Base-by-base conservation (phyloP, 2,888 invertebrate species). In the Trichogramma evanescens region DNA sequence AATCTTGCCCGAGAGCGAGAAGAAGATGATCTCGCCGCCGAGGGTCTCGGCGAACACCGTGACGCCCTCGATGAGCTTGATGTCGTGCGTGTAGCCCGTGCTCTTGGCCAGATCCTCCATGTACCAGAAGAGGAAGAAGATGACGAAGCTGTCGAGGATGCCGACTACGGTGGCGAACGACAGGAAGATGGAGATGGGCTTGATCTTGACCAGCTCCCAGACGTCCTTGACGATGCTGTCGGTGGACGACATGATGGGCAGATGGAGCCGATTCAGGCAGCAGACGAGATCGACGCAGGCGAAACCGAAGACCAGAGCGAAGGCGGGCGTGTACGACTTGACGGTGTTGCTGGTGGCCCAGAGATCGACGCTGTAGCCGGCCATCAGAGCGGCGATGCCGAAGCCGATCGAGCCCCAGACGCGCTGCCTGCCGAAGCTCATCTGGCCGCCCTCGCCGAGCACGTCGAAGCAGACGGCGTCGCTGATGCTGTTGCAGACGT, bases 381-480 rank as follows among this genome's bases (percentile, higher is more conserved):
- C 83, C 0, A 89, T 70, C 0, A 91, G 73, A 0, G 91, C 91
- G 0, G 89, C 85, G 4, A 84, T 66, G 0, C 91, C 91, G 69
- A 90, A 92, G 0, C 91, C 91, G 4, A 87, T 84, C 0, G 91
- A 89, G 4, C 91, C 92, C 89, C 89, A 91, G 0, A 91, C 89
- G 13, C 92, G 80, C 72, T 92, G 91, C 6, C 84, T 83, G 0
- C 92, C 91, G 70, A 91, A 92, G 60, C 83, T 82, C 67, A 84
- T 83, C 57, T 88, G 84, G 9, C 84, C 82, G 0, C 86, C 83
- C 4, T 86, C 82, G 9, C 90, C 91, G 46, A 95, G 81, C 39
- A 92, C 85, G 76, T 94, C 91, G 72, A 94, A 94, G 74, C 93
- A 93, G 42, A 95, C 88, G 1, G 94, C 93, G 77, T 95, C 95